Percentiles rank a stretch among this genome's conserved stretches.
Evolutionary conservation across 35 echinoderm and acorn worm genomes (phyloP).

Genomic region (Lytechinus pictus): DNA sequence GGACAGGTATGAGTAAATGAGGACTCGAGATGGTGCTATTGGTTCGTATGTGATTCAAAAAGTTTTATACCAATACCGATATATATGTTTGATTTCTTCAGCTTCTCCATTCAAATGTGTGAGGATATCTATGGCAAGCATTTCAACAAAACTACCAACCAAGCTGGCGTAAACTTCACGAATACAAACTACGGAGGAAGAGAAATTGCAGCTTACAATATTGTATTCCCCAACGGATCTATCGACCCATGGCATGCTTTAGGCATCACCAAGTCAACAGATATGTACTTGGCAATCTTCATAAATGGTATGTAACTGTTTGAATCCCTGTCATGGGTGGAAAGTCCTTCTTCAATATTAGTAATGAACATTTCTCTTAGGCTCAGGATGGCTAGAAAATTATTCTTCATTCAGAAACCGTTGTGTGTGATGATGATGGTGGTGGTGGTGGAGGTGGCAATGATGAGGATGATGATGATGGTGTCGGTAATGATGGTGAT

Average conservation of each 20-base stretch:
- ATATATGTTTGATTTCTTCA: not conserved
- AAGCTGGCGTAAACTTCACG: conserved; percentile 64
- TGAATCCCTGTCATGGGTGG: not conserved
- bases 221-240: conserved; percentile 89
- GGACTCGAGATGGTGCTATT: too few relatives aligned
- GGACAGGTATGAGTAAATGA: too few relatives aligned
- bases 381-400: too few relatives aligned
- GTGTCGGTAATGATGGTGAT: not conserved
- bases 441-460: not conserved
- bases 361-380: too few relatives aligned
- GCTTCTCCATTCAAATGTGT: conserved; percentile 84
- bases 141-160: conserved; percentile 70
- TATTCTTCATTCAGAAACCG: too few relatives aligned
- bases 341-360: not conserved
- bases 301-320: conserved; percentile 75
- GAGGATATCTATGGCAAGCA: conserved; percentile 77
- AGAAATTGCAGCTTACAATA: conserved; percentile 67
- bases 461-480: too few relatives aligned
- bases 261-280: conserved; percentile 68
- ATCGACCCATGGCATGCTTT: conserved; percentile 95
- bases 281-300: conserved; percentile 67
- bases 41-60: too few relatives aligned
- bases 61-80: not conserved
- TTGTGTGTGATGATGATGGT: not conserved
- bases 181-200: conserved; percentile 93